A percentile compares a stretch with the other conserved stretches of the same genome.
Evolutionary conservation across 1,140 invertebrate species (phyloP).

Genomic region (Glomeris maerens): DNA sequence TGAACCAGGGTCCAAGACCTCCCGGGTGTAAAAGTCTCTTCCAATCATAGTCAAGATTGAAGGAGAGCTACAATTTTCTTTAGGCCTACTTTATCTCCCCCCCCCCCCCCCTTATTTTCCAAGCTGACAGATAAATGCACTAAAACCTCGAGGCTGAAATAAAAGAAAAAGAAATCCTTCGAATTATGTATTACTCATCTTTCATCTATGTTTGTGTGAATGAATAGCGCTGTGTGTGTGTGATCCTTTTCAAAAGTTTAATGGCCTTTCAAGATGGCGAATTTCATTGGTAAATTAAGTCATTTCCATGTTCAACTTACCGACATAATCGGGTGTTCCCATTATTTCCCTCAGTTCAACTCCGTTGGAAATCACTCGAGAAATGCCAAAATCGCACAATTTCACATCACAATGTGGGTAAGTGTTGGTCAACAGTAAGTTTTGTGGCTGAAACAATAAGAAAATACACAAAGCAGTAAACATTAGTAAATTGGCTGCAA

Average conservation of each 20-base stretch:
- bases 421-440: constrained; percentile 65
- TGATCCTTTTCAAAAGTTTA: neutral
- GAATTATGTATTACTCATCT: neutral
- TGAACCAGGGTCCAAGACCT: too few relatives aligned
- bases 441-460: constrained; percentile 68
- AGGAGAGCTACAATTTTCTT: too few relatives aligned
- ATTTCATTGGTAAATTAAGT: neutral
- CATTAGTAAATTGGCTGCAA: too few relatives aligned
- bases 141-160: too few relatives aligned
- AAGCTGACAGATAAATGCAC: too few relatives aligned
- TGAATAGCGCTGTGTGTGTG: too few relatives aligned
- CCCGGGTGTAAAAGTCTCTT: too few relatives aligned
- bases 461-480: too few relatives aligned
- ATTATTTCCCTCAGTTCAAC: constrained; percentile 84
- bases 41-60: too few relatives aligned
- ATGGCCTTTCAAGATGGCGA: neutral
- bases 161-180: constrained; percentile 19
- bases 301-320: constrained; percentile 38
- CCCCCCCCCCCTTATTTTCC: too few relatives aligned
- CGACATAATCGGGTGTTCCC: constrained; percentile 85
- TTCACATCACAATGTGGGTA: constrained; percentile 62
- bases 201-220: neutral
- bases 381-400: constrained; percentile 91
- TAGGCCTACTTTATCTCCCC: too few relatives aligned
- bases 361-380: constrained; percentile 69